Base-by-base conservation (phyloP, 2,113 vertebrate species). In the Theristicus caerulescens region DNA sequence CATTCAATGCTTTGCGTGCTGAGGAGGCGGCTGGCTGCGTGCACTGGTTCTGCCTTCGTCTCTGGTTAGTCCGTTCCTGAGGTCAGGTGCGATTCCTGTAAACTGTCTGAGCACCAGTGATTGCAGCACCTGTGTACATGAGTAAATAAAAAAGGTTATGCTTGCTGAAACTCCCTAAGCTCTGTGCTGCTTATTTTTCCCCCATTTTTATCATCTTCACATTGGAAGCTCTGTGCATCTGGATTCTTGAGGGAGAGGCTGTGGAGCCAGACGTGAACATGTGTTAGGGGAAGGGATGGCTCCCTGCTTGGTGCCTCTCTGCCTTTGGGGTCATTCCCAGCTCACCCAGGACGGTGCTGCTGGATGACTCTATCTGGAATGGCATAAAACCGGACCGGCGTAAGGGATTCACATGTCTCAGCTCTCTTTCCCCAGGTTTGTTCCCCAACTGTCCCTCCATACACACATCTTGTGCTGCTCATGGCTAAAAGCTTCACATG, bases 211-310 rank as follows among this genome's bases (percentile, higher is more conserved):
- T 29, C 29, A 54, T 34, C 19, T 34, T 78, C 64, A 38, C 16
- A 2, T 36, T 10, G 21, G 40, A 61, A 42, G 38, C 4, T 24
- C 42, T 42, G 25, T n/a, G 49, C 34, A 18, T 24, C 21, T 38
- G 58, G 10, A 14, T 59, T 71, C 64, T 36, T 1, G 1, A 21
- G 9, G 26, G 21, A 65, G 44, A 40, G 19, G n/a, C 46, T 58
- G 57, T 0, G 1, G 32, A n/a, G 9, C 40, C 34, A 32, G 20
- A 7, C 0, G 2, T 21, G 58, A 71, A 59, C n/a, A 19, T 0
- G 1, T 9, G 14, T 49, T 66, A 65, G 52, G 29, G 16, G 29
- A 44, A 61, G 40, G 46, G 16, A 18, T 59, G 46, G 19, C 12
- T 49, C 58, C n/a, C 27, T 73, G 10, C 44, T 20, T 65, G 21